Evolutionary conservation across 2,888 invertebrate species (phyloP), one percentile per base, ranked within the genome.

Genomic region (Napeogenes sylphis): DNA sequence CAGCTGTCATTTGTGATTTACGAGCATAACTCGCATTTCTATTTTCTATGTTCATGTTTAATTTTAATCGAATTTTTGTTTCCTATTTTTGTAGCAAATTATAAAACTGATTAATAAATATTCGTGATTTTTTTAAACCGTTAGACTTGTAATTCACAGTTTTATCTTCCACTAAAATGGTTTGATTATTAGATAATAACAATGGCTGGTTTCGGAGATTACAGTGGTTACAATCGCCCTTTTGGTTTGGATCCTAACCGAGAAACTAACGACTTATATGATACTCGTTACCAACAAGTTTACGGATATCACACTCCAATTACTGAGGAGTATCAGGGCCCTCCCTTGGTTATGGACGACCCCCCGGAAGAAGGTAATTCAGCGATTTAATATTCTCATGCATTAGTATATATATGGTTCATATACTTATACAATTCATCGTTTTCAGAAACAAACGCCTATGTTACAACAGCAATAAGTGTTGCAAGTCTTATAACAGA

Each of bases 401-500:
- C 21, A 21, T 0, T 21, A 21, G 1, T 21, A 21, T 21, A 21
- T 21, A 21, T 21, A 21, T 21, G 21, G 21, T 21, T 21, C 21
- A 21, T 21, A 21, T 21, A 21, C 45, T 54, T 4, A 33, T 13
- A 42, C n/a, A 54, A 32, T 59, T 35, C 14, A 21, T 42, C 13
- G 2, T 55, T 84, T 85, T 62, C 80, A 90, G 90, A 88, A 66
- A 82, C 71, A 68, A 88, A 93, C 73, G 92, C 93, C 60, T 96
- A 95, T 81, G 92, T 96, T n/a, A 94, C 94, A 8, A 92, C 94
- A 70, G 95, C 96, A 68, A 95, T 96, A 66, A 94, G 95, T 73
- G 92, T 96, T 73, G 95, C 94, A 62, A 97, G 97, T 83, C 91
- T 98, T 63, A 94, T 98, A 57, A 96, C 97, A 58, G 97, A 96